Evolutionary conservation across 2,113 vertebrate species (phyloP), one percentile per base, ranked within the genome.

Genomic region (Upupa epops): DNA sequence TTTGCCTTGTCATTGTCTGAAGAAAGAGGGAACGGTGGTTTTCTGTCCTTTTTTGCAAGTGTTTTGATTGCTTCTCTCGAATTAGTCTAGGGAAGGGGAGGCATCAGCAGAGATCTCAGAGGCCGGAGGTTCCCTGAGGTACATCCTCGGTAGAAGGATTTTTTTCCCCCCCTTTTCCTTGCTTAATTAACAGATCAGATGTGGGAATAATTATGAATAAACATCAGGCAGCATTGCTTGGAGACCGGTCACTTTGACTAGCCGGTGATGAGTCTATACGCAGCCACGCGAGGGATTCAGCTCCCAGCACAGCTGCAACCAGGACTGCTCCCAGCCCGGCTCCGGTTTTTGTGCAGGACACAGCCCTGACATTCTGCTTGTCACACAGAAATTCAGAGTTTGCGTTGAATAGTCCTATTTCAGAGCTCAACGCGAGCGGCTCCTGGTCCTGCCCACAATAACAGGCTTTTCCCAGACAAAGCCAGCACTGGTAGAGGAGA

Each of bases 121-220:
- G 77, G 55, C 66, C 22, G 11, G 0, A 32, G 42, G 20, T 72
- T 90, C 83, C 89, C 88, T 60, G 77, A 92, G 83, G 55, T 84
- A 84, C 32, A 78, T 3, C 46, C 70, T 84, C 26, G 37, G 71
- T 6, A 60, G 82, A 3, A 92, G 26, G 59, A 40, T 12, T 24
- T 64, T 59, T 78, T 54, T 9, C 2, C 0, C 8, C 1, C 17
- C n/a, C 8, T 86, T 89, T 90, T 88, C 58, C 79, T 64, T 86
- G 73, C 49, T 72, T 90, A 94, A 94, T 94, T 90, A 94, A 78
- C 36, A 76, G 88, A 92, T 93, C 59, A 76, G 70, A 84, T 34
- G 36, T 20, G 45, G 61, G 60, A 61, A 75, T 85, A 86, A 74
- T 42, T 58, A 88, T 92, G 81, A 96, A 95, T 82, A 95, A 96